Base-by-base conservation (phyloP, 2,888 invertebrate species). In the Cephus spinipes region DNA sequence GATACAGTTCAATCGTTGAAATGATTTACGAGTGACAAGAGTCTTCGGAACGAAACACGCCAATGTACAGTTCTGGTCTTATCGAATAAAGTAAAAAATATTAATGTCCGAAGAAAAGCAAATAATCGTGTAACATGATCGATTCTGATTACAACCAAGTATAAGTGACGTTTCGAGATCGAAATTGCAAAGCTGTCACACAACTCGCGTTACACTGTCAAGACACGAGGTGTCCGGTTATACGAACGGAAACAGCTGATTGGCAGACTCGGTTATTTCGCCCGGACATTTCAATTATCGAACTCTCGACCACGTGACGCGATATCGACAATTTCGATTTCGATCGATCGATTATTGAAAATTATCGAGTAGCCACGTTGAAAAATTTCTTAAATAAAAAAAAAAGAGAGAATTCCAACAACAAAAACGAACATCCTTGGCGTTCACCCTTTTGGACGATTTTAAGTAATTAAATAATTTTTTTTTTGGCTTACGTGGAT, bases 401-500 rank as follows among this genome's bases (percentile, higher is more conserved):
- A 12, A 55, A 9, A 55, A 55, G 1, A 55, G 2, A 23, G 0
- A 55, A 55, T 55, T 55, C 23, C 9, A 9, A 55, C 9, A 1
- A 1, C n/a, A 23, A 40, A 23, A 4, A 15, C 15, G 4, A 55
- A 2, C 55, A 55, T 40, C 36, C 12, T 15, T 40, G 6, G 40
- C 6, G 9, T 23, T 6, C 23, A 9, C 23, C 9, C 9, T 6
- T 23, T 23, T 9, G 55, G 55, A 0, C 15, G 23, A 55, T 9
- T 55, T 23, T 55, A 6, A 23, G 23, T 55, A 55, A 55, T 23
- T 55, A 9, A 55, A 55, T 55, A 55, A 55, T n/a, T 55, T 55
- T 6, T 23, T 12, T 23, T 23, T 23, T 55, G 23, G 81, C 89
- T 89, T 88, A 89, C 89, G 84, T 88, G 89, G 79, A 77, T 81